Percentiles rank a stretch among this genome's conserved stretches.
phyloP scores from a whole-genome alignment of 2,113 vertebrate species.

The Triplophysa siluroides region DNA sequence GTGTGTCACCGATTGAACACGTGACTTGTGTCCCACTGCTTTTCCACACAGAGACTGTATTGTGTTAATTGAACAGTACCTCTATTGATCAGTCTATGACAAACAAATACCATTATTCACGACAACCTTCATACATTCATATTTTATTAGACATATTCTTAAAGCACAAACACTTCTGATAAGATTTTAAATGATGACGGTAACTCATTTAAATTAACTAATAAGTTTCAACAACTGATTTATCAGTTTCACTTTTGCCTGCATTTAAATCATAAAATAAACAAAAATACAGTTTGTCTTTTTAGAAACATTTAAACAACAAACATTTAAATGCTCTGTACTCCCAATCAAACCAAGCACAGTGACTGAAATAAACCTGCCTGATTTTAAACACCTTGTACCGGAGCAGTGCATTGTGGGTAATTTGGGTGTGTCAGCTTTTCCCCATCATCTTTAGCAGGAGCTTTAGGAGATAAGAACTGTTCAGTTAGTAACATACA shows the following conservation, averaged over 20 bases:
- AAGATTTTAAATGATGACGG: too few relatives aligned
- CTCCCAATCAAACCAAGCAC: neutral
- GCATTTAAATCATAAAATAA: too few relatives aligned
- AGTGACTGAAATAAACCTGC: neutral
- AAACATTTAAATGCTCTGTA: too few relatives aligned
- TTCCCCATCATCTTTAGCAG: constrained; percentile 74
- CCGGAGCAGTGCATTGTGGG: neutral
- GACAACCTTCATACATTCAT: neutral
- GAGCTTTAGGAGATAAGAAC: constrained; percentile 59
- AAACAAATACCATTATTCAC: neutral
- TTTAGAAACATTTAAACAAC: too few relatives aligned
- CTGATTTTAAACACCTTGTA: neutral
- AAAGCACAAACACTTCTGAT: neutral
- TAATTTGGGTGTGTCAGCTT: constrained; percentile 57
- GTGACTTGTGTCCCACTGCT: too few relatives aligned
- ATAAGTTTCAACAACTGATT: neutral
- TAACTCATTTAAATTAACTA: too few relatives aligned
- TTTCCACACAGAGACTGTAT: constrained; percentile 18
- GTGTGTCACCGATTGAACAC: too few relatives aligned
- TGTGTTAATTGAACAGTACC: constrained; percentile 39
- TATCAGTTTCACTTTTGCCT: neutral
- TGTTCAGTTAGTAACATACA: neutral
- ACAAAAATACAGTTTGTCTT: too few relatives aligned
- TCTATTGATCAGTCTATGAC: neutral
- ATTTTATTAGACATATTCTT: neutral